phyloP scores from a whole-genome alignment of 2,888 invertebrate species.

The Harpalus rufipes region DNA sequence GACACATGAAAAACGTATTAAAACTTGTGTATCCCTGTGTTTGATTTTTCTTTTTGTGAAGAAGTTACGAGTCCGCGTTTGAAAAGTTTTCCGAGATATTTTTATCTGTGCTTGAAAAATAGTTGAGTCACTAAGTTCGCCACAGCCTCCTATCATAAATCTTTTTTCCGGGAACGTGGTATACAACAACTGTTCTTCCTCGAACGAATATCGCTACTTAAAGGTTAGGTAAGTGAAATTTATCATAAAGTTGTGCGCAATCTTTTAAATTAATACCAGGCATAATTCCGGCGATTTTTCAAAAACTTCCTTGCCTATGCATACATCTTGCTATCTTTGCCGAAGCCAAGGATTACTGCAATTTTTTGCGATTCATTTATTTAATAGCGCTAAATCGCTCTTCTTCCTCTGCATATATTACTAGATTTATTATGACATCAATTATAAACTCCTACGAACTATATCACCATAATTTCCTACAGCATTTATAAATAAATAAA shows the following conservation, averaged over 20 bases:
- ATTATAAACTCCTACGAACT: not conserved
- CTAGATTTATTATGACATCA: not conserved
- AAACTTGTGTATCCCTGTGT: conserved; percentile 53
- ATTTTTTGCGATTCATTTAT: conserved; percentile 33
- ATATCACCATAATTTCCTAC: not conserved
- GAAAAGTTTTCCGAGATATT: conserved; percentile 59
- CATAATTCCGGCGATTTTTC: conserved; percentile 48
- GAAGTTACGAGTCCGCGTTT: conserved; percentile 48
- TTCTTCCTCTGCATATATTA: conserved; percentile 14
- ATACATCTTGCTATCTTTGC: conserved; percentile 18
- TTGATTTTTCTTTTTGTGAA: conserved; percentile 51
- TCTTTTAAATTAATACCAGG: conserved; percentile 56
- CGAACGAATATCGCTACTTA: conserved; percentile 55
- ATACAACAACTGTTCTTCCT: conserved; percentile 51
- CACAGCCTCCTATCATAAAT: conserved; percentile 57
- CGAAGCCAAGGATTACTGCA: not conserved
- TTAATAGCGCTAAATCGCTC: not conserved
- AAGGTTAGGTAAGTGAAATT: conserved; percentile 53
- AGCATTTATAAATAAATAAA: not conserved
- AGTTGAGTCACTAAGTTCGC: conserved; percentile 62
- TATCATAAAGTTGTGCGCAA: conserved; percentile 60
- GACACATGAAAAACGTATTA: conserved; percentile 57
- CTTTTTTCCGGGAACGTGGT: conserved; percentile 45
- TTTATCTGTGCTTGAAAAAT: conserved; percentile 63
- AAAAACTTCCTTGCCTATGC: conserved; percentile 42